phyloP scores from a whole-genome alignment of 1,140 invertebrate species.

The Drosophila fuyamai region DNA sequence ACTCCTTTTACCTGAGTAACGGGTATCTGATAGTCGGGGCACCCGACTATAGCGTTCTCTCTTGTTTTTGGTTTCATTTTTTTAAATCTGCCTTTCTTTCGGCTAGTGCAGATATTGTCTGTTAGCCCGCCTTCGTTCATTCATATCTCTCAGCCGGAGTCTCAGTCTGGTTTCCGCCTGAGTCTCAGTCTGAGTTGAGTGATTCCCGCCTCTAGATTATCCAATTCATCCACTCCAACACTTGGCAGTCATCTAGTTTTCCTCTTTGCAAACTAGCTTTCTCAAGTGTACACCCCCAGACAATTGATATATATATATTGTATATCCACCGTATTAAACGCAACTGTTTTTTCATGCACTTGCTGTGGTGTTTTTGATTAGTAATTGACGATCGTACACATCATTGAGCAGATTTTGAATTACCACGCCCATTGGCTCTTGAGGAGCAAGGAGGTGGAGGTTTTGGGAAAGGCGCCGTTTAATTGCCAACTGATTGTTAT shows the following conservation, averaged over 20 bases:
- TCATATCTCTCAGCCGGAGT: constrained; percentile 27
- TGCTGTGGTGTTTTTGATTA: constrained; percentile 59
- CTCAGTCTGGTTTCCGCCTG: constrained; percentile 42
- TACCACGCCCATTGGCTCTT: constrained; percentile 28
- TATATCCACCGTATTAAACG: constrained; percentile 4
- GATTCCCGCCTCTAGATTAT: constrained; percentile 68
- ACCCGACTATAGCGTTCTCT: too few species aligned
- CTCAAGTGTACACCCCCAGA: constrained; percentile 38
- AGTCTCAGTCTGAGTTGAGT: constrained; percentile 58
- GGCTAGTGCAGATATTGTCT: constrained; percentile 11
- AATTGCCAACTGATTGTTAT: constrained; percentile 75
- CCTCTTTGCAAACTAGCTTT: constrained; percentile 39
- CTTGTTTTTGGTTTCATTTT: too few species aligned
- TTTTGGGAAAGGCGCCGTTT: constrained; percentile 36
- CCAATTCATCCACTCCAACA: constrained; percentile 29
- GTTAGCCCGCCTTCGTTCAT: constrained; percentile 24
- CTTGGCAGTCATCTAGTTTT: constrained; percentile 38
- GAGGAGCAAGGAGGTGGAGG: not conserved
- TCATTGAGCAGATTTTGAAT: constrained; percentile 70
- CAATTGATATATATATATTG: constrained; percentile 15
- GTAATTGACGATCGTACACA: constrained; percentile 65
- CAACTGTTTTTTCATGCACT: constrained; percentile 37
- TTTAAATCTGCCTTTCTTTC: too few species aligned
- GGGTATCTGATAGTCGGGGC: too few species aligned
- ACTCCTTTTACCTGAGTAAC: too few species aligned